A percentile compares a stretch with the other conserved stretches of the same genome.
These are phyloP conservation scores for Dasyurus viverrinus DNA, from an alignment of 2,113 vertebrate genomes.

Conservation along the genomic window DNA sequence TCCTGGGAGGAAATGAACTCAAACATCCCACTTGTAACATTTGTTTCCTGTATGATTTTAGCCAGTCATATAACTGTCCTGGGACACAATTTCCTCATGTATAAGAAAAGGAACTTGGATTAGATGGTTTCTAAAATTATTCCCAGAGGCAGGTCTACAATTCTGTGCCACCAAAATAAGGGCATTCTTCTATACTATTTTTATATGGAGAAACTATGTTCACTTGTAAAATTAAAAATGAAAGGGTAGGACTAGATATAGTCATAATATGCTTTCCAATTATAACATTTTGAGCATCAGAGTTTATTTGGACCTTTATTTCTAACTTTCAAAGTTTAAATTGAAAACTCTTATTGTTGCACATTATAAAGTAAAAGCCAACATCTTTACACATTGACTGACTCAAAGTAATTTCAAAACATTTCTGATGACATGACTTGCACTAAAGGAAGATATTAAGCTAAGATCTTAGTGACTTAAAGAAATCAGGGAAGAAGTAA, in stretches of 20 bases:
- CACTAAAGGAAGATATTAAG: background rate
- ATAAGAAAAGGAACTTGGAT: background rate
- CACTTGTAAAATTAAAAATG: background rate
- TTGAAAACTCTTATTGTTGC: background rate
- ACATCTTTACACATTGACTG: background rate
- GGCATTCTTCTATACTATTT: background rate
- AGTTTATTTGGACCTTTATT: background rate
- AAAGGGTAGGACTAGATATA: background rate
- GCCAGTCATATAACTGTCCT: background rate
- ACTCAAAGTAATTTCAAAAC: slow-evolving; percentile 12
- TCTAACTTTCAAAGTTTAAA: background rate
- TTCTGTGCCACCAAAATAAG: background rate
- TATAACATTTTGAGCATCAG: background rate
- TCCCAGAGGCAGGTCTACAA: background rate
- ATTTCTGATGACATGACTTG: slow-evolving; percentile 16
- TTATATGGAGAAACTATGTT: background rate
- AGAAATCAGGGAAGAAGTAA: slow-evolving; percentile 18
- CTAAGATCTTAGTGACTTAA: slow-evolving; percentile 3
- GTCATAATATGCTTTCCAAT: background rate
- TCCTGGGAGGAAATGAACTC: background rate
- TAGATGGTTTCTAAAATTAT: background rate
- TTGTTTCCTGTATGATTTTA: background rate
- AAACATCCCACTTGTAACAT: background rate
- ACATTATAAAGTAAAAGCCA: slow-evolving; percentile 33
- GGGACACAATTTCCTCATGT: background rate